phyloP scores from a whole-genome alignment of 2,797 vertebrate species.

The Helarctos malayanus region DNA sequence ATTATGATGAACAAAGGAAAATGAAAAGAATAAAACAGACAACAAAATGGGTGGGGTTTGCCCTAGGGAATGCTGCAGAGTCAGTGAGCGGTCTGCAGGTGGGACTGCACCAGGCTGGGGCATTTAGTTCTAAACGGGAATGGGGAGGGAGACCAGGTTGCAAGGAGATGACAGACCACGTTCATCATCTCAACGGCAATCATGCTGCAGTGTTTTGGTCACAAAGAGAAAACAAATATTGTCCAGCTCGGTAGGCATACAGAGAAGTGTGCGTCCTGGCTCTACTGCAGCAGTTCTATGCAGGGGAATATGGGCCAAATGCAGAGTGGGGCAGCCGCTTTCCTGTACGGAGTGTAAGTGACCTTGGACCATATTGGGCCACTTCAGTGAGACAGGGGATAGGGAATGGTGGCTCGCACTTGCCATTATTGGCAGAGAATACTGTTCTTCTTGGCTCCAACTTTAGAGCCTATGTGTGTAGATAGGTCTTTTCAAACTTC shows the following conservation, averaged over 20 bases:
- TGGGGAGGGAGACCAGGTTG: fast-evolving
- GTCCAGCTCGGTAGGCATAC: neutral
- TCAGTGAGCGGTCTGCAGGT: neutral
- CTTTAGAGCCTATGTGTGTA: neutral
- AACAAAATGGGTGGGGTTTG: neutral
- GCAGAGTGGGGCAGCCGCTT: neutral
- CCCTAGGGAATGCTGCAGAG: neutral
- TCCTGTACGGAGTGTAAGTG: fast-evolving
- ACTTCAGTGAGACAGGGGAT: neutral
- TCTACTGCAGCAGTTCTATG: fast-evolving
- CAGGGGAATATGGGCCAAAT: fast-evolving
- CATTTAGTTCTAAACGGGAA: neutral
- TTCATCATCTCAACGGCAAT: neutral
- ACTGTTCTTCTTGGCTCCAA: neutral
- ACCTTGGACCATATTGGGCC: fast-evolving
- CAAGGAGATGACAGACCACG: neutral
- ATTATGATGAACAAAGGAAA: neutral
- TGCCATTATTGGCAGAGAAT: neutral
- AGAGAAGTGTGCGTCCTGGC: neutral
- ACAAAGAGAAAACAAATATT: neutral
- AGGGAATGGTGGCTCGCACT: fast-evolving
- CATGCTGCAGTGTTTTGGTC: neutral
- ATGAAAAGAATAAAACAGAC: neutral
- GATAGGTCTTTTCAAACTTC: neutral
- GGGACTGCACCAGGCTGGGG: neutral